Evolutionary conservation across 2,113 vertebrate genomes (phyloP).

Genomic region (Mastomys coucha): DNA sequence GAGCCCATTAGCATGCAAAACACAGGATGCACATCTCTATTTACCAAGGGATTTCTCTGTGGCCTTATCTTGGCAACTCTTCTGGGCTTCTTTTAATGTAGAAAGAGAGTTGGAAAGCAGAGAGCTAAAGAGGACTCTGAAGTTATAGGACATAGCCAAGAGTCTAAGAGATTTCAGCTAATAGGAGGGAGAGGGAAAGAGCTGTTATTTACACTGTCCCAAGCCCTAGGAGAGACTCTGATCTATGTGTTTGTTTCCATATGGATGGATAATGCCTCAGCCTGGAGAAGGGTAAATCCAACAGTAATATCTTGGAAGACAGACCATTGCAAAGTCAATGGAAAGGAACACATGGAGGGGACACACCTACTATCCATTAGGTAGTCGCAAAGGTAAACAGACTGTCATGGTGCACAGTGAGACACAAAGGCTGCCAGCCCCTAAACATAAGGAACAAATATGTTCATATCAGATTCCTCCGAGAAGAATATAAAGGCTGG

Average conservation of each 20-base stretch:
- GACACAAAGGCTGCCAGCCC: background rate
- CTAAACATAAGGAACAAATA: background rate
- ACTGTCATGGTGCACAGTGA: background rate
- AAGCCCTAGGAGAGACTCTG: background rate
- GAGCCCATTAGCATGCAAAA: background rate
- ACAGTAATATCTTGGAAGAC: background rate
- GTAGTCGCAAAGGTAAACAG: slow-evolving; percentile 13
- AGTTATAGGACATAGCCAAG: background rate
- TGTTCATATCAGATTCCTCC: background rate
- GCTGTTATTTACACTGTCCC: background rate
- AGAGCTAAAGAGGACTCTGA: background rate
- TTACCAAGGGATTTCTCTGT: slow-evolving; percentile 27
- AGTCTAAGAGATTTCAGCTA: background rate
- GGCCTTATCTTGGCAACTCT: background rate
- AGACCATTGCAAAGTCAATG: background rate
- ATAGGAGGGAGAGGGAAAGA: background rate
- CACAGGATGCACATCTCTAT: background rate
- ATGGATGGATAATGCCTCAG: background rate
- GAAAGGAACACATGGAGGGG: background rate
- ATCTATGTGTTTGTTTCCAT: background rate
- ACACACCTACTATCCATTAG: background rate
- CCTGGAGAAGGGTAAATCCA: background rate
- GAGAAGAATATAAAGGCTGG: background rate
- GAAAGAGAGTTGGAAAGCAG: background rate
- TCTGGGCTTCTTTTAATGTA: background rate